Evolutionary conservation across 2,113 vertebrate species (phyloP), one percentile per base, ranked within the genome.

Genomic region (Calyptommatus sinebrachiatus): DNA sequence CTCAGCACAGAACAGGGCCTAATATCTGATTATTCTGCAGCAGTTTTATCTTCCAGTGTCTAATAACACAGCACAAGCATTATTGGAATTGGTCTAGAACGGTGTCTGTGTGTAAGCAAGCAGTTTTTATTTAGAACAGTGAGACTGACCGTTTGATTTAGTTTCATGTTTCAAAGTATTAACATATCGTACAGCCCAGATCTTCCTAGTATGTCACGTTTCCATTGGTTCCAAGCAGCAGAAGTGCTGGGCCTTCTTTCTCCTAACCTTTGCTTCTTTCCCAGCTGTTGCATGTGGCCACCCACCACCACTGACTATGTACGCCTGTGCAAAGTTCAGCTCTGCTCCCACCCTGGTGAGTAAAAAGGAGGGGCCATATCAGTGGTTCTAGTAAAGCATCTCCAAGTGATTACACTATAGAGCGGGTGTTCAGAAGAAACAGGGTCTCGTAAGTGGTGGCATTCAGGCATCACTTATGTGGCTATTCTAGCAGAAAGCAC

Each of bases 321-420:
- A 96, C 70, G 78, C 95, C 92, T 98, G 97, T 87, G 91, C 96
- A 84, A 97, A 95, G 87, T 93, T 99, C 76, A 78, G 96, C 79
- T 96, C 96, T 21, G 92, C 94, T 77, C 95, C 96, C 62, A 93
- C 92, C 20, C 84, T 98, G 92, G 97, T 99, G 92, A 98, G 98
- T 94, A 91, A 63, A 3, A 53, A 22, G 29, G 41, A 16, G 48
- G 35, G 24, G 45, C 28, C 28, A 24, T 46, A 8, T 46, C 10
- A 22, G 16, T 8, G 35, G 1, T 81, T 76, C 31, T 12, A 67
- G 45, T 48, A 70, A 9, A 70, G 28, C 57, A 45, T 45, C 62
- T 72, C 72, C 28, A 57, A 73, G 63, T 12, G 12, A 28, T 76
- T 35, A 46, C 46, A 9, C 20, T 14, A 21, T 22, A 35, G 29